These are phyloP conservation scores for Dendrocopos noguchii DNA, from an alignment of 2,113 vertebrate species.

Conservation along the genomic window DNA sequence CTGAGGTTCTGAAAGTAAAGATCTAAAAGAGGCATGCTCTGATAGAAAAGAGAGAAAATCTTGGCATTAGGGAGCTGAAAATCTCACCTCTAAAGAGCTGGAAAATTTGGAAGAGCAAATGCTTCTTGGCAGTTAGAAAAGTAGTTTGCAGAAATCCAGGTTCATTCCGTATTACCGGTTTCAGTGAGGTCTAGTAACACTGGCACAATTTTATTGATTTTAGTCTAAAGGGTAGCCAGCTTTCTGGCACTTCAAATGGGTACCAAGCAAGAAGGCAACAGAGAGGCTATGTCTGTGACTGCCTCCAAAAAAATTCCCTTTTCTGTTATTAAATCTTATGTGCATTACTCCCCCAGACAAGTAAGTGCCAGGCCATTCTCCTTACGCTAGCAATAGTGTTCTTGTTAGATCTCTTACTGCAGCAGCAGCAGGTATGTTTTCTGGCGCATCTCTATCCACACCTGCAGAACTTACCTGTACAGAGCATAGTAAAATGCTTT, in stretches of 20 bases:
- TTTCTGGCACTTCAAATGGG: background rate
- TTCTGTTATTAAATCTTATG: background rate
- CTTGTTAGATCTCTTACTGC: background rate
- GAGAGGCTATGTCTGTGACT: background rate
- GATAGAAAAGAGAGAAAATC: background rate
- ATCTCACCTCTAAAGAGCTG: background rate
- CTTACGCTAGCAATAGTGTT: background rate
- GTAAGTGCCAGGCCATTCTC: background rate
- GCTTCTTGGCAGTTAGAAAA: background rate
- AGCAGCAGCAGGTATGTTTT: background rate
- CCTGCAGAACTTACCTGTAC: background rate
- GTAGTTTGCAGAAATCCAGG: background rate
- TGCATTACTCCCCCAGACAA: background rate
- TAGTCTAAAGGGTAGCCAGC: background rate
- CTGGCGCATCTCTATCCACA: background rate
- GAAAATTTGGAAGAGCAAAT: background rate
- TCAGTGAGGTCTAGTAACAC: background rate
- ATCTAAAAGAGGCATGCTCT: background rate
- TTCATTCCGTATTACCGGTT: background rate
- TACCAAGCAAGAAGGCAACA: background rate
- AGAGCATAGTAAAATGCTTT: background rate
- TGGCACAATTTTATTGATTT: background rate
- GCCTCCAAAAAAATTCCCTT: background rate
- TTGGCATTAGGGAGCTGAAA: constrained; percentile 3
- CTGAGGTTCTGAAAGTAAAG: background rate